A percentile compares a stretch with the other conserved stretches of the same genome.
phyloP scores from a whole-genome alignment of 2,797 vertebrate genomes.

The Adelosebastes latens region DNA sequence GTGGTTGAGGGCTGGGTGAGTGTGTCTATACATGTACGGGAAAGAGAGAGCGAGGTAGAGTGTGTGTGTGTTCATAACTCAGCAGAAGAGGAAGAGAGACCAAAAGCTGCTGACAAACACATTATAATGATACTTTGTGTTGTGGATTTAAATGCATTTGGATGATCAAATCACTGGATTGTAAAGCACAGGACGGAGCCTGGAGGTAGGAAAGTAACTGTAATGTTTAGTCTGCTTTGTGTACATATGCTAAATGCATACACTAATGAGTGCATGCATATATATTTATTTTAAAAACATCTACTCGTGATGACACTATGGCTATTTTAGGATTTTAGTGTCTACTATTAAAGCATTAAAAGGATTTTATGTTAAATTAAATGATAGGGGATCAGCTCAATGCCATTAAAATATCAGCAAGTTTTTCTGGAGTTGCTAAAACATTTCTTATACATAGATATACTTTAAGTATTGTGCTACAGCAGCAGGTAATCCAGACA shows the following conservation, averaged over 20 bases:
- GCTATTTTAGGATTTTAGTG: background rate
- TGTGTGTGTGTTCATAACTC: slow-evolving; percentile 20
- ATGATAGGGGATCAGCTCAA: background rate
- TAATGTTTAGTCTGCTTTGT: background rate
- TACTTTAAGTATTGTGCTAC: no score
- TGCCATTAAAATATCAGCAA: background rate
- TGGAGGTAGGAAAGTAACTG: slow-evolving; percentile 58
- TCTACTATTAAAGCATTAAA: background rate
- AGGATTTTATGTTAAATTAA: background rate
- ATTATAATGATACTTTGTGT: slow-evolving; percentile 55
- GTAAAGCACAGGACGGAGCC: slow-evolving; percentile 26
- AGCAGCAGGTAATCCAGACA: no score
- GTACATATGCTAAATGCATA: background rate
- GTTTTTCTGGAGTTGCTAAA: background rate
- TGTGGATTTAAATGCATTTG: slow-evolving; percentile 57
- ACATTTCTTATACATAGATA: background rate
- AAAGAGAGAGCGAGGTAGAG: slow-evolving; percentile 16
- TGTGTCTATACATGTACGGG: slow-evolving; percentile 31
- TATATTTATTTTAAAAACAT: background rate
- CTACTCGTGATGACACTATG: background rate
- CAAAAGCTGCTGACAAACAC: slow-evolving; percentile 24
- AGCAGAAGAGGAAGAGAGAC: slow-evolving; percentile 33
- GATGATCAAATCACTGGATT: slow-evolving; percentile 55
- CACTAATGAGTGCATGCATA: background rate
- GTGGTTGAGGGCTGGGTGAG: slow-evolving; percentile 49